Percentiles rank a stretch among this genome's conserved stretches.
Conservation (phyloP, 2,113 vertebrate species). For the Chamaetylas fuelleborni region DNA sequence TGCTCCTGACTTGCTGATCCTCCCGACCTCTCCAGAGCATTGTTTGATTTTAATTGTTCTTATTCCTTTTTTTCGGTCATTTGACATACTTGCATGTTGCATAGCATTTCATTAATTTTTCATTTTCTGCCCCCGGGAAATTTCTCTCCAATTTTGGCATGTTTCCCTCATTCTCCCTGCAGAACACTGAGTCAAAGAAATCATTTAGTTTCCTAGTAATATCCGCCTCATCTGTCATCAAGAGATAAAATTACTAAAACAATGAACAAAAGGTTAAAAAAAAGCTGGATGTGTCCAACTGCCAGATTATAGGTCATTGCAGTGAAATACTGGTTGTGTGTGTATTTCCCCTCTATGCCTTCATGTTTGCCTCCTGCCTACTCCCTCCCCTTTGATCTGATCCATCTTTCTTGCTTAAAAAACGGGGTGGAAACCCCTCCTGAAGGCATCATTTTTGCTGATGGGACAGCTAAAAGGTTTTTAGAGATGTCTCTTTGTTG, state of each 20-base stretch:
- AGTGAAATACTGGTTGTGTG: background rate
- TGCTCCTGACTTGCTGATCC: slow-evolving; percentile 1
- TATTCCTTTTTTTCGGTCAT: background rate
- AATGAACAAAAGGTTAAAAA: slow-evolving; percentile 60
- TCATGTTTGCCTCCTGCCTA: background rate
- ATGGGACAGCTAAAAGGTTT: background rate
- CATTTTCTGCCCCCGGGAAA: slow-evolving; percentile 56
- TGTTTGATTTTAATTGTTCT: slow-evolving; percentile 38
- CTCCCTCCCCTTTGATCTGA: background rate
- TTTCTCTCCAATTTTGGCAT: slow-evolving; percentile 54
- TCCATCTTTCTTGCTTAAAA: background rate
- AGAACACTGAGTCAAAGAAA: slow-evolving; percentile 59
- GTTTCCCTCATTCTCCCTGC: slow-evolving; percentile 32
- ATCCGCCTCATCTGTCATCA: slow-evolving; percentile 67
- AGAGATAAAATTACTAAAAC: slow-evolving; percentile 69
- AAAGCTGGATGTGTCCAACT: background rate
- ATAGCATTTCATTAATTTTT: slow-evolving; percentile 68
- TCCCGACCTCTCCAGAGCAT: background rate
- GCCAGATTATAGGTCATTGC: slow-evolving; percentile 33
- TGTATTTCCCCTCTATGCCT: slow-evolving; percentile 8
- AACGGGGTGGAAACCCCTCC: background rate
- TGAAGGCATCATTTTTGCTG: background rate
- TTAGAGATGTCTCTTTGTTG: background rate
- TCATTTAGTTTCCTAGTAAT: slow-evolving; percentile 69
- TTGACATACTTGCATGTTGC: slow-evolving; percentile 39